Evolutionary conservation across 2,888 invertebrate species (phyloP), one percentile per base, ranked within the genome.

Genomic region (Trichogramma evanescens): DNA sequence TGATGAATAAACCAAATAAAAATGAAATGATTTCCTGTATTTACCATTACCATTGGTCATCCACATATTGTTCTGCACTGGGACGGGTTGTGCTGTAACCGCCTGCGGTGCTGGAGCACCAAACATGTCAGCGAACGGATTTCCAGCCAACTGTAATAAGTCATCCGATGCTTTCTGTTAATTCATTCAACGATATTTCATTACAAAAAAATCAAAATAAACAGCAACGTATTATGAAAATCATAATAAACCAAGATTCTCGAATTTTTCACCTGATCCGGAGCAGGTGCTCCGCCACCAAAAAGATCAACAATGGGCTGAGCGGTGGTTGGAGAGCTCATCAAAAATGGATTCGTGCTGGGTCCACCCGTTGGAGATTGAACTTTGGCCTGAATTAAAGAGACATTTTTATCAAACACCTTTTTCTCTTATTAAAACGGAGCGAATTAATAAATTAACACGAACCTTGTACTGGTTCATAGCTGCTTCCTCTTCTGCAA

Each of bases 401-500:
- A 45, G n/a, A 9, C 26, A 45, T 13, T 46, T 46, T 46, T 26
- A 8, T 4, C 13, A 44, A 10, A 48, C 10, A 53, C 26, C 38
- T 56, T 26, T 45, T 43, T 40, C 13, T 40, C 5, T 40, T 40
- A 39, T 4, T 9, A 44, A 56, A 52, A 40, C 26, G 26, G 9
- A 8, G 45, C 9, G 45, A 45, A 45, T n/a, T 9, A 45, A 45
- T 9, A 45, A 45, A 26, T 26, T 26, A 26, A 26, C 44, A 26
- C 9, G 42, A 52, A 93, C 96, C 88, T 95, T 96, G 78, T 95
- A 92, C 79, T 93, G 92, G 79, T 92, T 95, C 85, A 98, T 89
- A 59, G 92, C 92, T 40, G 94, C 94, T 78, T 96, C 95, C 77
- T 99, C 98, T 75, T 98, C 96, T 41, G 96, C 96, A 63, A 99